Conservation (phyloP, 2,888 invertebrate genomes). For the Ochlodes sylvanus region DNA sequence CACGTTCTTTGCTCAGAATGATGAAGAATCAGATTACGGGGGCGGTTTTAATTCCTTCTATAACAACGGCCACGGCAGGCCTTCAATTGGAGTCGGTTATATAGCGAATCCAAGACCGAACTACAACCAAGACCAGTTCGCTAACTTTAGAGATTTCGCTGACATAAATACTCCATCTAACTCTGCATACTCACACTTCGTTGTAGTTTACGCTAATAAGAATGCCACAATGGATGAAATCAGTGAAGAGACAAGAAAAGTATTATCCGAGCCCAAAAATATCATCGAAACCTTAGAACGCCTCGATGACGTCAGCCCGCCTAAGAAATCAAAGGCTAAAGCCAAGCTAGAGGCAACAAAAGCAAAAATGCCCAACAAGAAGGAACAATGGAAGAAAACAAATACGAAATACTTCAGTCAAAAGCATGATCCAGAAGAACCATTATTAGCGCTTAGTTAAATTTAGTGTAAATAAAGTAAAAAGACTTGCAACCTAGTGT, state of each 20-base stretch:
- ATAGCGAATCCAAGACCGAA: slow-evolving; percentile 90
- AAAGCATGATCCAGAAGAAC: slow-evolving; percentile 85
- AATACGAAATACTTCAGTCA: slow-evolving; percentile 67
- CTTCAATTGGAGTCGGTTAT: slow-evolving; percentile 85
- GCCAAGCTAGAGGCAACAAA: slow-evolving; percentile 86
- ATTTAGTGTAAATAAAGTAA: slow-evolving; percentile 65
- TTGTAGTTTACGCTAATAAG: slow-evolving; percentile 93
- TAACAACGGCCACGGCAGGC: slow-evolving; percentile 90
- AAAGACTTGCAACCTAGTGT: slow-evolving; percentile 67
- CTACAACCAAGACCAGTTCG: slow-evolving; percentile 93
- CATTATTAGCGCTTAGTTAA: slow-evolving; percentile 88
- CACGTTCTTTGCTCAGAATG: slow-evolving; percentile 92
- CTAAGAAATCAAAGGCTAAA: slow-evolving; percentile 86
- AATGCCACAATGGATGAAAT: slow-evolving; percentile 87
- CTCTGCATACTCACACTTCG: slow-evolving; percentile 91
- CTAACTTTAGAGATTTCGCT: slow-evolving; percentile 95
- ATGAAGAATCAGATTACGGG: slow-evolving; percentile 86
- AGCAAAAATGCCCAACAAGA: slow-evolving; percentile 71
- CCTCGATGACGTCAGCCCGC: slow-evolving; percentile 85
- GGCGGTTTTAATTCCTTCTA: slow-evolving; percentile 86
- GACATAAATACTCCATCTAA: slow-evolving; percentile 93
- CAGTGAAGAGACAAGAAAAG: slow-evolving; percentile 72
- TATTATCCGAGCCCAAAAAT: slow-evolving; percentile 88
- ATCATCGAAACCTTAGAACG: slow-evolving; percentile 92
- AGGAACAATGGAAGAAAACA: slow-evolving; percentile 77